Evolutionary conservation across 2,888 invertebrate genomes (phyloP).

Genomic region (Cotesia congregata): DNA sequence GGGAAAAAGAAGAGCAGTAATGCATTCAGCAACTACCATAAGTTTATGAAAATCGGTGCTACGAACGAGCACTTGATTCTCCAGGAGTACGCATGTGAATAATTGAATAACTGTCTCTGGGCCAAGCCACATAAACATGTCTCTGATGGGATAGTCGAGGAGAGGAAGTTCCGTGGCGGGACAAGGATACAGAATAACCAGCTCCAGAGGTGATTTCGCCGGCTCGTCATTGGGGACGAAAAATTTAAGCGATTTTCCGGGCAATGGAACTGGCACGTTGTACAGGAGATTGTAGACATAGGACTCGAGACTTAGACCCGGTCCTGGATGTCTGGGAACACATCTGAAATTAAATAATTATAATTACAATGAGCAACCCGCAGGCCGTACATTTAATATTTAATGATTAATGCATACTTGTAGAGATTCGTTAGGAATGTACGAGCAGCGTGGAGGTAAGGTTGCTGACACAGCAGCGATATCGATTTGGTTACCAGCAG

Average conservation of each 20-base stretch:
- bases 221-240: constrained; percentile 68
- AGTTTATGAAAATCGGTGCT: constrained; percentile 95
- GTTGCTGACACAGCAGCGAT: constrained; percentile 90
- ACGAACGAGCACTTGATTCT: constrained; percentile 95
- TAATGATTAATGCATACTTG: constrained; percentile 73
- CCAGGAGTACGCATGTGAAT: constrained; percentile 94
- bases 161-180: constrained; percentile 89
- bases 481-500: constrained; percentile 96
- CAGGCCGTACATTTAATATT: constrained; percentile 6
- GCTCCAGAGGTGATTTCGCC: constrained; percentile 67
- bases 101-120: constrained; percentile 93
- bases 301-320: constrained; percentile 88
- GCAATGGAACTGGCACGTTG: constrained; percentile 91
- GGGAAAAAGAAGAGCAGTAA: constrained; percentile 91
- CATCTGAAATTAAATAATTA: constrained; percentile 73
- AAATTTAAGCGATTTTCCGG: constrained; percentile 84
- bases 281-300: constrained; percentile 96
- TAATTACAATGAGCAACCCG: constrained; percentile 13
- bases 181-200: constrained; percentile 83
- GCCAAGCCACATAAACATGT: constrained; percentile 90
- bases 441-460: constrained; percentile 89
- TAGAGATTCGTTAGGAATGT: constrained; percentile 90
- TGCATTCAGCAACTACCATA: constrained; percentile 96
- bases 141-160: constrained; percentile 91
- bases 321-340: constrained; percentile 83